Percentiles rank a stretch among this genome's conserved stretches.
These are phyloP conservation scores for Hydra vulgaris DNA, from an alignment of 30 jellyfish, hydroid and myxozoan species.

Conservation along the genomic window DNA sequence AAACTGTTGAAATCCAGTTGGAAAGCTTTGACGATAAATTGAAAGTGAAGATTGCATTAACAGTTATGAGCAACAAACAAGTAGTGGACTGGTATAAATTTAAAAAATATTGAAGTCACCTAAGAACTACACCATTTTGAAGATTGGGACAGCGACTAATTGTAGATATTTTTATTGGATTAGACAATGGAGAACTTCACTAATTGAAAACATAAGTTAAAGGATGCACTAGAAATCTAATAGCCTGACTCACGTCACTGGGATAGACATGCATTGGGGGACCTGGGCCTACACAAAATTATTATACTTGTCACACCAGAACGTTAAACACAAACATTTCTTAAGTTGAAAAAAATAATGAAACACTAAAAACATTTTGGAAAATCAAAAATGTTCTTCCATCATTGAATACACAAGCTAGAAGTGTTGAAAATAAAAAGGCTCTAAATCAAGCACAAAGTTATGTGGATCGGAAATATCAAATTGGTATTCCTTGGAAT, in stretches of 20 bases:
- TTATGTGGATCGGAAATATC: background rate
- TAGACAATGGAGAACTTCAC: slow-evolving; percentile 1
- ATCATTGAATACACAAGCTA: too few relatives aligned
- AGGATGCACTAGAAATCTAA: background rate
- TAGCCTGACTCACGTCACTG: background rate
- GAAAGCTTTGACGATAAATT: background rate
- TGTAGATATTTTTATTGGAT: too few relatives aligned
- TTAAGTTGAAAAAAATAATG: background rate
- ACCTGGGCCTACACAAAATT: background rate
- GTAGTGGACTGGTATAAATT: background rate
- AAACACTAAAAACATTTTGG: background rate
- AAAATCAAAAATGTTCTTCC: slow-evolving; percentile 1
- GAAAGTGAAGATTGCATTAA: background rate
- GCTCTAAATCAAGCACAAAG: too few relatives aligned
- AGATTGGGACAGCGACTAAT: background rate
- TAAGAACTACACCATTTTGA: background rate
- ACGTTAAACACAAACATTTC: background rate
- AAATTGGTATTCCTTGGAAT: background rate
- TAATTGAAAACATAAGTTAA: background rate
- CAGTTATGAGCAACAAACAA: too few relatives aligned
- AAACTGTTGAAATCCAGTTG: background rate
- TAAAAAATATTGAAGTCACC: background rate
- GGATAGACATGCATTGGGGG: slow-evolving; percentile 7
- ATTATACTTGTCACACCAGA: slow-evolving; percentile 1
- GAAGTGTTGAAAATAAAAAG: too few relatives aligned